Evolutionary conservation across 2,797 vertebrate genomes (phyloP).

Genomic region (Helicolenus hilgendorfi): DNA sequence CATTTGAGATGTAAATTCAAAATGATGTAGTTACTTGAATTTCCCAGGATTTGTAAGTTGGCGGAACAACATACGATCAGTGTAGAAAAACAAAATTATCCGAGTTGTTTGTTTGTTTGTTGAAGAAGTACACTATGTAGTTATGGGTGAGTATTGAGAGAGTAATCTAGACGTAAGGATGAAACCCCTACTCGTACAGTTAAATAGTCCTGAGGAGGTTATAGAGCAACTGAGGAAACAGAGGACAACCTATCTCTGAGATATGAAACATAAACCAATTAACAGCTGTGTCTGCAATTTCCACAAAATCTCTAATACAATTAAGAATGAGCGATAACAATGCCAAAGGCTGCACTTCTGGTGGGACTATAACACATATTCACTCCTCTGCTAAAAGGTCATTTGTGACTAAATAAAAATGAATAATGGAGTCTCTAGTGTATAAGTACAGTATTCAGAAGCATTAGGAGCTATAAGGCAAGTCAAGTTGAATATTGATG

Average conservation of each 20-base stretch:
- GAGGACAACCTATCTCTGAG: conserved; percentile 36
- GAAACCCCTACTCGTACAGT: not conserved
- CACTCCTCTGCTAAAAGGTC: conserved; percentile 38
- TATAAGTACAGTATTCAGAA: not conserved
- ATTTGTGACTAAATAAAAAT: conserved; percentile 31
- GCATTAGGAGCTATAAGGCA: not conserved
- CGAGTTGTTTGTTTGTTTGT: not conserved
- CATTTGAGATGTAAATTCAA: not conserved
- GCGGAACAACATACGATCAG: not conserved
- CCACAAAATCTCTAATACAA: conserved; percentile 65
- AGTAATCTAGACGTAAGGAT: not conserved
- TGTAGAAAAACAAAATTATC: not conserved
- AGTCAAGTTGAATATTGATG: conserved; percentile 14
- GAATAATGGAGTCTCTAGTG: not conserved
- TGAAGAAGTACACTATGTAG: not conserved
- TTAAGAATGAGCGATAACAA: conserved; percentile 59
- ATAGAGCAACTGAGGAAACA: not conserved
- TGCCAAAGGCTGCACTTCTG: conserved; percentile 40
- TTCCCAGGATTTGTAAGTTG: not conserved
- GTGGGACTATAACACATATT: conserved; percentile 20
- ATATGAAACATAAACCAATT: conserved; percentile 71
- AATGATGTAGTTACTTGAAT: not conserved
- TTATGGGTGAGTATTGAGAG: not conserved
- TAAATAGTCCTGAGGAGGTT: conserved; percentile 15
- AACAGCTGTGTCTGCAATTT: conserved; percentile 59